phyloP scores from a whole-genome alignment of 2,888 invertebrate genomes.

The Aphidius colemani region DNA sequence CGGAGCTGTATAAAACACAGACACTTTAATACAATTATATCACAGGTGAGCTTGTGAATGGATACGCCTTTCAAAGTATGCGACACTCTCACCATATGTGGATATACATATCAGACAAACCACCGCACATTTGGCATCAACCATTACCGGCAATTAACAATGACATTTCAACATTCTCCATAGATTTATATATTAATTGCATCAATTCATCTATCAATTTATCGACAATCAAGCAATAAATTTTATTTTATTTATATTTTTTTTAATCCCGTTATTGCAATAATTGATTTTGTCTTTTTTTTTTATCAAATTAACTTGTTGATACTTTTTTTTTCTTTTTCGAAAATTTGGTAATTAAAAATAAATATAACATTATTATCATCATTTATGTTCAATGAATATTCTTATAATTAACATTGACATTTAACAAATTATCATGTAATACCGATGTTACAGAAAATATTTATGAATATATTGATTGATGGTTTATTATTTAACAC shows the following conservation, averaged over 20 bases:
- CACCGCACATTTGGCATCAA: conserved; percentile 33
- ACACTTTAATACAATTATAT: conserved; percentile 6
- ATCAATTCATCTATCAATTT: conserved; percentile 44
- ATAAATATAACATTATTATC: too few species aligned
- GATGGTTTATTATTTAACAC: neutral
- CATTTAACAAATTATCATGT: conserved; percentile 28
- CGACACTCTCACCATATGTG: conserved; percentile 20
- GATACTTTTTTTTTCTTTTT: too few species aligned
- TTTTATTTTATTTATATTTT: neutral
- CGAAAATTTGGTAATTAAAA: too few species aligned
- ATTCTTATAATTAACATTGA: conserved; percentile 25
- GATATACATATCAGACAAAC: conserved; percentile 21
- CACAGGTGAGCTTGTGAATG: conserved; percentile 25
- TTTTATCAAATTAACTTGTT: too few species aligned
- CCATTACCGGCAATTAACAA: conserved; percentile 41
- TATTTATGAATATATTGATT: too few species aligned
- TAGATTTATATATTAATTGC: conserved; percentile 47
- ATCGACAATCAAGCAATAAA: neutral
- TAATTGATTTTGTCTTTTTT: too few species aligned
- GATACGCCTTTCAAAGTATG: conserved; percentile 20
- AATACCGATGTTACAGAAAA: too few species aligned
- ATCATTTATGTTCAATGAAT: conserved; percentile 3
- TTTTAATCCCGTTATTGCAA: neutral
- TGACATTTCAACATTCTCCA: conserved; percentile 40
- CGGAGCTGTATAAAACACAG: neutral